A percentile compares a stretch with the other conserved stretches of the same genome.
These are phyloP conservation scores for Noctua pronuba DNA, from an alignment of 2,888 invertebrate genomes.

Conservation along the genomic window DNA sequence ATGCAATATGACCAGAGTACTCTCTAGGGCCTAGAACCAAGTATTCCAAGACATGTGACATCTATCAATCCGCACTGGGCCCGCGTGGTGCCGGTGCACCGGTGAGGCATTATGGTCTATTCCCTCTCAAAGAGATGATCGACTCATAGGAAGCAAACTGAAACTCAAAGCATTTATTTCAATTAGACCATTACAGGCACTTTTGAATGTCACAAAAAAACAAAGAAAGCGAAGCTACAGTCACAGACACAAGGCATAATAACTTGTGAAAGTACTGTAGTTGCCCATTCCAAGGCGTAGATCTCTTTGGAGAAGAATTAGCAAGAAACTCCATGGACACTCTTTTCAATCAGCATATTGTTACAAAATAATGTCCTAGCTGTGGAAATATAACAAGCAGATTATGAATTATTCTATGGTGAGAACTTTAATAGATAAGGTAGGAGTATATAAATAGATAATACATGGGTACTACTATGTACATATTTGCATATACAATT, in stretches of 20 bases:
- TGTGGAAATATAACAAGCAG: not conserved
- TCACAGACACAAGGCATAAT: too few species aligned
- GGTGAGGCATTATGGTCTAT: not conserved
- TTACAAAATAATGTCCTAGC: too few species aligned
- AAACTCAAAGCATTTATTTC: too few species aligned
- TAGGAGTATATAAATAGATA: not conserved
- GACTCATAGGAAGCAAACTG: accelerated
- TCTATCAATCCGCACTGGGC: not conserved
- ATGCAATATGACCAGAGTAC: not conserved
- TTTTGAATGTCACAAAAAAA: too few species aligned
- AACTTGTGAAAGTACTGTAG: too few species aligned
- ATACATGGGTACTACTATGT: not conserved
- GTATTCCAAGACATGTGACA: not conserved
- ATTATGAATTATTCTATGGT: not conserved
- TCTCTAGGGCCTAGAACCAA: not conserved
- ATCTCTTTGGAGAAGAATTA: too few species aligned
- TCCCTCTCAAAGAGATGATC: not conserved
- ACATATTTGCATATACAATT: not conserved
- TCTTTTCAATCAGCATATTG: too few species aligned
- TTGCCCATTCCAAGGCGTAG: too few species aligned
- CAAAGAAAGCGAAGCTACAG: too few species aligned
- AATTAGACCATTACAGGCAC: too few species aligned
- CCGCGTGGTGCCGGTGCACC: too few species aligned
- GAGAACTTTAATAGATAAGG: not conserved
- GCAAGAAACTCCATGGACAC: too few species aligned